These are phyloP conservation scores for Drosophila kikkawai DNA, from an alignment of 1,140 invertebrate genomes.

Conservation along the genomic window DNA sequence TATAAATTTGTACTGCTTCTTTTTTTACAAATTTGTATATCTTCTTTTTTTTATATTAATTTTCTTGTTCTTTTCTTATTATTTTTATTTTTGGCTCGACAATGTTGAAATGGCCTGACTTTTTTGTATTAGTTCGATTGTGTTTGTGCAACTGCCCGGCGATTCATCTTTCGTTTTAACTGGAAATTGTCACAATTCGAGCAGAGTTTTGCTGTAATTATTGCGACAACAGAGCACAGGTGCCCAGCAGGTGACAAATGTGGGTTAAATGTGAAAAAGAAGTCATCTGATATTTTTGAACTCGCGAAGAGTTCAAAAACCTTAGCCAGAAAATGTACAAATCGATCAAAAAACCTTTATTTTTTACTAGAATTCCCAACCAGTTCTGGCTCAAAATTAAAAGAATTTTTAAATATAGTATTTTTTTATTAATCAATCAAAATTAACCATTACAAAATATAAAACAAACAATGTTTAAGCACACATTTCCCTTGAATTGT, in stretches of 20 bases:
- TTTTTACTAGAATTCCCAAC: not conserved
- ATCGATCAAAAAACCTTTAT: not conserved
- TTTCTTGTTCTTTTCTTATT: not conserved
- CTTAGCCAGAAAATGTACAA: too few relatives aligned
- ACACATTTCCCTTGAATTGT: not conserved
- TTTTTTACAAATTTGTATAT: not conserved
- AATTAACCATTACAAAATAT: not conserved
- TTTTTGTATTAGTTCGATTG: slow-evolving; percentile 14
- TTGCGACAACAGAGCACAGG: slow-evolving; percentile 17
- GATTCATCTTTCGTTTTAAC: slow-evolving; percentile 44
- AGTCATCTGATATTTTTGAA: slow-evolving; percentile 21
- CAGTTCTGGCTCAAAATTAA: not conserved
- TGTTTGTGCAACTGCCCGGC: slow-evolving; percentile 14
- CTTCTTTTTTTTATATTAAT: not conserved
- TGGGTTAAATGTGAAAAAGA: slow-evolving; percentile 13
- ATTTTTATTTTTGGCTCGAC: too few relatives aligned
- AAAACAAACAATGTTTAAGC: not conserved
- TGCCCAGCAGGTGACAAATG: slow-evolving; percentile 28
- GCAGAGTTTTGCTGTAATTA: slow-evolving; percentile 29
- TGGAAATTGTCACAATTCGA: slow-evolving; percentile 37
- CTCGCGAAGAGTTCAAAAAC: slow-evolving; percentile 1
- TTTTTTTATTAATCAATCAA: not conserved
- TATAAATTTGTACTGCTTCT: not conserved
- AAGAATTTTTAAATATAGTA: too few relatives aligned
- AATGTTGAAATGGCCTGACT: slow-evolving; percentile 24